Percentiles rank a stretch among this genome's conserved stretches.
phyloP scores from a whole-genome alignment of 2,797 vertebrate genomes.

The Sternarchorhynchus goeldii region DNA sequence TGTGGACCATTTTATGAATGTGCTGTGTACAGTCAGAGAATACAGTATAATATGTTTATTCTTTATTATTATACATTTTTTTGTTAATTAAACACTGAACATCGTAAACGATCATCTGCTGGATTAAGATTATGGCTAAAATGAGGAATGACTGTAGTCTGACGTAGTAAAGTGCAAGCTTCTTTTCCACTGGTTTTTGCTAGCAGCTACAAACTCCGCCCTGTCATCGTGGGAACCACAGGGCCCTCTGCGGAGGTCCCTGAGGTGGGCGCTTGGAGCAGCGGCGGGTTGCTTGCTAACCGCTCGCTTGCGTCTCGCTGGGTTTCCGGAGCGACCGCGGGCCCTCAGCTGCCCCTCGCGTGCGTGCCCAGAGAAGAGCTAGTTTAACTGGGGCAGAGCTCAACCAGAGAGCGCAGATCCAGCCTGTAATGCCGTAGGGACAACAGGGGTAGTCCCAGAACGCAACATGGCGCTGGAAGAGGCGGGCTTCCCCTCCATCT shows the following conservation, averaged over 20 bases:
- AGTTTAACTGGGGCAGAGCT: conserved; percentile 17
- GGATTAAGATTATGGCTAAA: no score
- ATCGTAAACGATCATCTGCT: no score
- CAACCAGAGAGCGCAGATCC: background rate
- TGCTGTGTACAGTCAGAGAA: no score
- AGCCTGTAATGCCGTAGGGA: no score
- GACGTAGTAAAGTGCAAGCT: background rate
- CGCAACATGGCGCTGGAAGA: no score
- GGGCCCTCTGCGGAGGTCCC: conserved; percentile 42
- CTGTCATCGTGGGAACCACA: conserved; percentile 58
- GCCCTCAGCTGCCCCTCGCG: conserved; percentile 47
- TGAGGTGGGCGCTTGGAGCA: conserved; percentile 52
- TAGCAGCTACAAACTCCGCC: conserved; percentile 36
- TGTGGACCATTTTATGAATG: no score
- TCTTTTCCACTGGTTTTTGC: conserved; percentile 33
- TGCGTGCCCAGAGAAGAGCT: conserved; percentile 16
- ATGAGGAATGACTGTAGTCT: background rate
- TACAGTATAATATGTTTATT: no score
- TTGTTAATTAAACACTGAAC: no score
- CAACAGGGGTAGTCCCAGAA: no score
- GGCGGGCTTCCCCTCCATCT: background rate
- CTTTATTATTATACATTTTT: no score
- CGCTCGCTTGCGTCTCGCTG: conserved; percentile 55
- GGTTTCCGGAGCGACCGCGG: conserved; percentile 56
- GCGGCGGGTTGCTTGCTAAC: conserved; percentile 56